Base-by-base conservation (phyloP, 2,113 vertebrate species). In the Eurypyga helias region DNA sequence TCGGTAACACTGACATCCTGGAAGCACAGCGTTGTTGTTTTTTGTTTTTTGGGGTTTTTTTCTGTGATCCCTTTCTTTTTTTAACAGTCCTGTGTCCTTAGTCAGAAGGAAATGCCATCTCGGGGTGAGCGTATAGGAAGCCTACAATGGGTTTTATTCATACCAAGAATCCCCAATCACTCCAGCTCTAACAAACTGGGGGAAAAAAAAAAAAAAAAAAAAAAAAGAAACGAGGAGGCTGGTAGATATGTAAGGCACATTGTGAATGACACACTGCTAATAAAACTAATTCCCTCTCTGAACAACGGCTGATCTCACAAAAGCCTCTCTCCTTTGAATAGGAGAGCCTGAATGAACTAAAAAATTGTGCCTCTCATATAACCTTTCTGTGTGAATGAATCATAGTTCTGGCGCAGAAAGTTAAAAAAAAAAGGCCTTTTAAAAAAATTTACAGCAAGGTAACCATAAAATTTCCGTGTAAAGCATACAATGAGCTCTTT, bases 381-480 rank as follows among this genome's bases (percentile, higher is more conserved):
- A 86, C 52, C 60, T 94, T 94, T 91, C 36, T 90, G 72, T 82
- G 58, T 89, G 88, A 97, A 97, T 94, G 96, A 96, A 94, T 97
- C 95, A 96, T 67, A 87, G 73, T 29, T 90, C 86, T 91, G 64
- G 43, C 2, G 1, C 61, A 87, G 65, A 82, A 92, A 93, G 76
- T 81, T 92, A 55, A 85, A 87, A 93, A 87, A 93, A 95, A 91
- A 78, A 86, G 7, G 11, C n/a, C 25, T 83, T 89, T 80, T 8
- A 11, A 78, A 86, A 92, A 93, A 90, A 73, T n/a, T 54, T 75
- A 48, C 9, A 45, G 55, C 26, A 31, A 70, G 41, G 54, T 94
- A 96, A 86, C 70, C 24, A 54, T 84, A 67, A 80, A 86, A 83
- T 67, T 90, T 90, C 86, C 2, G 0, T 31, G 7, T 61, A 71